phyloP scores from a whole-genome alignment of 2,113 vertebrate species.

The Poecilia latipinna region DNA sequence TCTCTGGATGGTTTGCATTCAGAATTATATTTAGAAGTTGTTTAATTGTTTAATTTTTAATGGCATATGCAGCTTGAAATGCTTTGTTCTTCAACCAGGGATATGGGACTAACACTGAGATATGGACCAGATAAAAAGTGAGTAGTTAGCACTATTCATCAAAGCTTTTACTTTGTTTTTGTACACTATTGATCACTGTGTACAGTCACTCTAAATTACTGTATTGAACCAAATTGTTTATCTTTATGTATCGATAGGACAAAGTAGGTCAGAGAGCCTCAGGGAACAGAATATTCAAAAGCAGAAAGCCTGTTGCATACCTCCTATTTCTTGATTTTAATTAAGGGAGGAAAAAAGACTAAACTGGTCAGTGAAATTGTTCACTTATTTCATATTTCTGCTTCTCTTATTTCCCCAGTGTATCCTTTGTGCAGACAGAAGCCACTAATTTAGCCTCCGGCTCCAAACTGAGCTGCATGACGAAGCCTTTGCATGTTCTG shows the following conservation, averaged over 20 bases:
- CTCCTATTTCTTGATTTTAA: not conserved
- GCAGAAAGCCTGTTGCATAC: not conserved
- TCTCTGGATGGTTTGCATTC: not conserved
- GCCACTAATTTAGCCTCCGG: constrained; percentile 29
- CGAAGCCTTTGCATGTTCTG: constrained; percentile 51
- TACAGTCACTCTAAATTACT: not conserved
- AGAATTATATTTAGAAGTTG: not conserved
- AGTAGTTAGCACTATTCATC: not conserved
- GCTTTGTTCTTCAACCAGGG: too few species aligned
- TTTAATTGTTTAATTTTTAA: too few species aligned
- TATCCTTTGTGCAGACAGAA: constrained; percentile 30
- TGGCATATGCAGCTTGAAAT: too few species aligned
- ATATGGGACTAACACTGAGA: too few species aligned
- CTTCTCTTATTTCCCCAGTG: not conserved
- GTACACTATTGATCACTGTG: not conserved
- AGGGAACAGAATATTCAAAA: not conserved
- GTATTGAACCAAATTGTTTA: constrained; percentile 9
- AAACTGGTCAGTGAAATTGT: constrained; percentile 3
- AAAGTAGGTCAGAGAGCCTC: not conserved
- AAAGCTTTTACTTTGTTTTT: not conserved
- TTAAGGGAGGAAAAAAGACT: not conserved
- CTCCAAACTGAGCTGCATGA: constrained; percentile 51
- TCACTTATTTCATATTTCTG: not conserved
- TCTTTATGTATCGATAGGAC: constrained; percentile 18
- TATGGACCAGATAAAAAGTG: not conserved